A percentile compares a stretch with the other conserved stretches of the same genome.
Conservation (phyloP, 2,113 vertebrate genomes). For the Crotalus helleri region DNA sequence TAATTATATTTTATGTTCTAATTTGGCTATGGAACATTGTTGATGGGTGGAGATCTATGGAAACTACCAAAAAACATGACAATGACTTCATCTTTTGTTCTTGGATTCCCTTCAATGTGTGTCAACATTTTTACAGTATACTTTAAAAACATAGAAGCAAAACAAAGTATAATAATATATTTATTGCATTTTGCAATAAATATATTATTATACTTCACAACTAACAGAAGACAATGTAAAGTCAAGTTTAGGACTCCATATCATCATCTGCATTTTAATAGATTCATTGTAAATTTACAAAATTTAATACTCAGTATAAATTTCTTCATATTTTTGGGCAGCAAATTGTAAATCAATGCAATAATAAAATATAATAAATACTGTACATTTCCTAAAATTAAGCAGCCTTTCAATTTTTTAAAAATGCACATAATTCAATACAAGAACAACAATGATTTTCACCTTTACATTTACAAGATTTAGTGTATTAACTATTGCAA, state of each 20-base stretch:
- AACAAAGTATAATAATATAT: background rate
- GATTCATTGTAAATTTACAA: background rate
- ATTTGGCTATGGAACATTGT: conserved; percentile 58
- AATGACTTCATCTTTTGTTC: conserved; percentile 55
- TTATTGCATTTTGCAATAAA: background rate
- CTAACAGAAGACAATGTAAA: background rate
- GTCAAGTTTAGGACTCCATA: background rate
- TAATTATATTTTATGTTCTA: conserved; percentile 30
- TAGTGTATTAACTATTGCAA: background rate
- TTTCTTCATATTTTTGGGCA: background rate
- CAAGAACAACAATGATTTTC: background rate
- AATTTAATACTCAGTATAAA: background rate
- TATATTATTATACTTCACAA: background rate
- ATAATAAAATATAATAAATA: background rate
- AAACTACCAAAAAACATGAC: conserved; percentile 9
- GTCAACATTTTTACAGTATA: conserved; percentile 4
- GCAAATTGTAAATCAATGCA: background rate
- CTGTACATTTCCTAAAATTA: background rate
- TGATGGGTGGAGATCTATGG: conserved; percentile 47
- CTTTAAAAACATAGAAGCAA: background rate
- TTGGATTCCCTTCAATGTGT: conserved; percentile 5
- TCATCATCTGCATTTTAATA: background rate
- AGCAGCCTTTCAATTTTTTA: background rate
- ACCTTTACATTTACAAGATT: background rate
- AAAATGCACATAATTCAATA: background rate